These are phyloP conservation scores for Xenus cinereus DNA, from an alignment of 2,113 vertebrate species.

Conservation along the genomic window DNA sequence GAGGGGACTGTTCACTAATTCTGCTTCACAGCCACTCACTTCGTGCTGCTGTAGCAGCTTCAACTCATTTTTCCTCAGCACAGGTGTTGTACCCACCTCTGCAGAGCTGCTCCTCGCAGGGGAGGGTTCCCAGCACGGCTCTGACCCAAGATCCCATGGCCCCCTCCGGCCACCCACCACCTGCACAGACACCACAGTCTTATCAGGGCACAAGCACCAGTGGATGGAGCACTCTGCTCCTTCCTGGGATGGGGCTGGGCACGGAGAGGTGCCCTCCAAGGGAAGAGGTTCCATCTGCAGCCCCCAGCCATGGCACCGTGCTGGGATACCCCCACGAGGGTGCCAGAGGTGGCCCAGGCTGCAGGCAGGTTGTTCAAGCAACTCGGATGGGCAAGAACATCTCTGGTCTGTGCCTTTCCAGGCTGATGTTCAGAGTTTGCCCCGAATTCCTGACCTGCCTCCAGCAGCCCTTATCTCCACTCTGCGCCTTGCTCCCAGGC, in stretches of 20 bases:
- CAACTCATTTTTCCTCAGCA: accelerated
- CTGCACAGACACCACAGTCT: accelerated
- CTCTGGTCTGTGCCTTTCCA: not conserved
- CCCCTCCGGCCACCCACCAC: not conserved
- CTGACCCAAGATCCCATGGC: not conserved
- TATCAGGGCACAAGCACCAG: not conserved
- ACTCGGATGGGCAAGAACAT: accelerated
- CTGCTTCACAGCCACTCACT: not conserved
- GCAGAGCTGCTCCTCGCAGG: accelerated
- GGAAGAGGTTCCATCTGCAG: not conserved
- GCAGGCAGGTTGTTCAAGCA: not conserved
- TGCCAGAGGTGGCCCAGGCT: accelerated
- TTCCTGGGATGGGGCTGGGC: accelerated
- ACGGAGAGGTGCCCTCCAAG: not conserved
- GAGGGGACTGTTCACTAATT: not conserved
- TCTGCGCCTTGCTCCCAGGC: not conserved
- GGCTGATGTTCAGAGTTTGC: not conserved
- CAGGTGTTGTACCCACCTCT: accelerated
- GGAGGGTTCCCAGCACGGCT: accelerated
- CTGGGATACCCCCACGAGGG: accelerated
- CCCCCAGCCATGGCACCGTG: accelerated
- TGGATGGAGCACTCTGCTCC: accelerated
- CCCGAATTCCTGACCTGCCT: not conserved
- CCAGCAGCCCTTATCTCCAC: not conserved
- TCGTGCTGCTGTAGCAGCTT: accelerated